Evolutionary conservation across 2,888 invertebrate genomes (phyloP).

Genomic region (Colletes collaris): DNA sequence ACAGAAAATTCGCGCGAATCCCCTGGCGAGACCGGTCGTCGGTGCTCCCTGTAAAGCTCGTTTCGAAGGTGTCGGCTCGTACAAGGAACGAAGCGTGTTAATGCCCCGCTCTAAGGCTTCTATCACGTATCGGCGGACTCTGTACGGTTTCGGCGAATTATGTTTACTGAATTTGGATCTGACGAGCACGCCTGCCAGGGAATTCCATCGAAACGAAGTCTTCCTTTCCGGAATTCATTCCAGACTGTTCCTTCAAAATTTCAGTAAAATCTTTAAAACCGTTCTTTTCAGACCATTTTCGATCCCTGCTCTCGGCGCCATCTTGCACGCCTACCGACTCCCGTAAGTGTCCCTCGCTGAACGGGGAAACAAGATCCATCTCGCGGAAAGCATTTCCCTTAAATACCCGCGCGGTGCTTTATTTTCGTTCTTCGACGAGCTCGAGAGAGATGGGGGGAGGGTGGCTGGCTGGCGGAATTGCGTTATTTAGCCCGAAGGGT

Average conservation of each 20-base stretch:
- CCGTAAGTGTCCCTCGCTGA: slow-evolving; percentile 7
- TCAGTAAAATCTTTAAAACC: no score
- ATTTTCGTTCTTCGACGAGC: slow-evolving; percentile 33
- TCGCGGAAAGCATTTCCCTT: slow-evolving; percentile 5
- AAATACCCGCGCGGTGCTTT: slow-evolving; percentile 28
- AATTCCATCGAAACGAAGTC: no score
- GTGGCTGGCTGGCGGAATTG: slow-evolving; percentile 27
- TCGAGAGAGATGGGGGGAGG: not conserved
- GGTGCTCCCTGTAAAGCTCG: not conserved
- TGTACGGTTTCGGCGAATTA: slow-evolving; percentile 78
- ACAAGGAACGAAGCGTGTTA: slow-evolving; percentile 59
- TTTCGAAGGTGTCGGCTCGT: slow-evolving; percentile 49
- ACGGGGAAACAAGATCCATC: slow-evolving; percentile 18
- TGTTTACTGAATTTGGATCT: slow-evolving; percentile 74
- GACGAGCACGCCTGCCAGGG: slow-evolving; percentile 34
- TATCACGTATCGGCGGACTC: slow-evolving; percentile 74
- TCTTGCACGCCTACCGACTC: not conserved
- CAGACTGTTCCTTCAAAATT: no score
- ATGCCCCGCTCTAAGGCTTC: slow-evolving; percentile 73
- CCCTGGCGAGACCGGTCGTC: slow-evolving; percentile 1
- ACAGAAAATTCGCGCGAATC: slow-evolving; percentile 13
- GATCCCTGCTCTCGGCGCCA: no score
- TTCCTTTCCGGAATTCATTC: no score
- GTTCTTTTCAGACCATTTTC: no score
- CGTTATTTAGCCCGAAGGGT: slow-evolving; percentile 49